phyloP scores from a whole-genome alignment of 2,888 invertebrate genomes.

The Cephus nigrinus region DNA sequence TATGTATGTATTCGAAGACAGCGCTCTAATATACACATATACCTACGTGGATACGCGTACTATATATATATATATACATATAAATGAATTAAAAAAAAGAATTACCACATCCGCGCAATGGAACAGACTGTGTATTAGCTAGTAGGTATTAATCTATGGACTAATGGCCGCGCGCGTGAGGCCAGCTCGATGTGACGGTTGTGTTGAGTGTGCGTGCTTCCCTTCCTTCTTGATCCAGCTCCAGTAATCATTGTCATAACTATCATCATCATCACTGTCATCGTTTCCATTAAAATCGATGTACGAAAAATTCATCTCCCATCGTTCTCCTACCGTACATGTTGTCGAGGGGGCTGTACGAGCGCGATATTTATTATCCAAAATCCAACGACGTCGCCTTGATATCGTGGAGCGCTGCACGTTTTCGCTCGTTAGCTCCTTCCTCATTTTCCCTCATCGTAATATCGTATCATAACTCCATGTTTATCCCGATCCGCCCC shows the following conservation, averaged over 20 bases:
- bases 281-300: background rate
- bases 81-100: constrained; percentile 20
- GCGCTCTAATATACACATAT: constrained; percentile 37
- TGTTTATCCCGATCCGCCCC: constrained; percentile 15
- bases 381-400: background rate
- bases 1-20: constrained; percentile 36
- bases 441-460: constrained; percentile 29
- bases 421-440: background rate
- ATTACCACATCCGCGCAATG: constrained; percentile 22
- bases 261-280: background rate
- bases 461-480: constrained; percentile 18
- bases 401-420: background rate
- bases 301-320: background rate
- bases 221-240: constrained; percentile 31
- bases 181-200: constrained; percentile 65
- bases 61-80: constrained; percentile 25
- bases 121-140: constrained; percentile 62
- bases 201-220: constrained; percentile 65
- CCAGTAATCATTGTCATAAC: background rate
- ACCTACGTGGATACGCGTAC: constrained; percentile 9
- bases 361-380: background rate
- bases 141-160: constrained; percentile 58
- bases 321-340: background rate
- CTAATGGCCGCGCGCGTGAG: constrained; percentile 55
- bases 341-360: background rate